These are phyloP conservation scores for Cherax quadricarinatus DNA, from an alignment of 1,140 invertebrate species.

Conservation along the genomic window DNA sequence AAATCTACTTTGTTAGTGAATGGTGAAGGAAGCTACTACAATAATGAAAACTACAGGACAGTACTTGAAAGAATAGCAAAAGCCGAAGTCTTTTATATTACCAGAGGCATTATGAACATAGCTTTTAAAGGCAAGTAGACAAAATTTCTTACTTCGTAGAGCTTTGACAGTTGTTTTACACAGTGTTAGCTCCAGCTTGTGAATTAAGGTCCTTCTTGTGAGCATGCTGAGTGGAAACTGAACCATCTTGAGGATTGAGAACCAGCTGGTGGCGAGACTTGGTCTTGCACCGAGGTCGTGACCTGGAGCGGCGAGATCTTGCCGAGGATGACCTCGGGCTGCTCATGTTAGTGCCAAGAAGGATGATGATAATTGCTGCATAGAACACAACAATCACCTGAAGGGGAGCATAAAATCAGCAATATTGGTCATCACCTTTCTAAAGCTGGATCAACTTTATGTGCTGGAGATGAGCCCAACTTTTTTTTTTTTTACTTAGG, in stretches of 20 bases:
- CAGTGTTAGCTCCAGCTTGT: not conserved
- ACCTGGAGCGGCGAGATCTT: not conserved
- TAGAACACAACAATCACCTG: constrained; percentile 49
- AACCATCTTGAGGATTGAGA: constrained; percentile 32
- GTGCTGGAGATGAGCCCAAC: too few relatives aligned
- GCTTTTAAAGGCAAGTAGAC: too few relatives aligned
- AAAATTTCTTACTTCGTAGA: not conserved
- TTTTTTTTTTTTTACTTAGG: too few relatives aligned
- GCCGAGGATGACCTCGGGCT: not conserved
- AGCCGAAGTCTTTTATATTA: too few relatives aligned
- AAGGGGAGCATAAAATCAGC: not conserved
- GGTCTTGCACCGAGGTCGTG: not conserved
- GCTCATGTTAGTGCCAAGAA: constrained; percentile 49
- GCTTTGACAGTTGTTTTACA: not conserved
- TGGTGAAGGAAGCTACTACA: too few relatives aligned
- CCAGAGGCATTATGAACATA: too few relatives aligned
- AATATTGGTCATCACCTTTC: too few relatives aligned
- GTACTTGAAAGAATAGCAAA: too few relatives aligned
- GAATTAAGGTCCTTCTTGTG: constrained; percentile 12
- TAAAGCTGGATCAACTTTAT: too few relatives aligned
- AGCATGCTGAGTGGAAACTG: constrained; percentile 40
- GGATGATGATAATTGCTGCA: constrained; percentile 38
- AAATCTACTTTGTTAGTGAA: too few relatives aligned
- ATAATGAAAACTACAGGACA: too few relatives aligned
- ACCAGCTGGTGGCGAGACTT: constrained; percentile 31